phyloP scores from a whole-genome alignment of 23 tunicate species.

The Clavelina lepadiformis region DNA sequence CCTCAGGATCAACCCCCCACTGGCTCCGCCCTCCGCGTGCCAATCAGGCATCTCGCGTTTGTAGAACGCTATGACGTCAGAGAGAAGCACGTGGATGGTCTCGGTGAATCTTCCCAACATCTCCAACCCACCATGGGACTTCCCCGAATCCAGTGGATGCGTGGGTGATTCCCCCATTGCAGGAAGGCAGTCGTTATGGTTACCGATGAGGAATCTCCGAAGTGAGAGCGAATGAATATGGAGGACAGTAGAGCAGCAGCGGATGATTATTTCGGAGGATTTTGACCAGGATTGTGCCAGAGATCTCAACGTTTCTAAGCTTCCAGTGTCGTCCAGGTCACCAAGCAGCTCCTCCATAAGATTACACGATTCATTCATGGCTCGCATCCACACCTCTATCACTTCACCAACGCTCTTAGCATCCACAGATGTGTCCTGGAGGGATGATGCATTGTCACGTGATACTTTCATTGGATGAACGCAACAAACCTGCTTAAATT shows the following conservation, averaged over 20 bases:
- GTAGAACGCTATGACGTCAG: constrained; percentile 12
- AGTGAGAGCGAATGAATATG: neutral
- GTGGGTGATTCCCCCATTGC: neutral
- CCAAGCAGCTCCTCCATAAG: neutral
- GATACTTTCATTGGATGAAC: too few relatives aligned
- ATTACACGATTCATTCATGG: constrained; percentile 13
- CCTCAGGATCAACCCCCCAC: neutral
- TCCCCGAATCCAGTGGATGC: neutral
- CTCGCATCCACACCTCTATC: neutral
- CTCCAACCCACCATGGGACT: constrained; percentile 1
- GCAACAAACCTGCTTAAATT: too few relatives aligned
- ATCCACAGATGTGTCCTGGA: too few relatives aligned
- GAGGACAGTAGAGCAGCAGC: constrained; percentile 1
- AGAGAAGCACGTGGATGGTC: constrained; percentile 11
- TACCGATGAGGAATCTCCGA: constrained; percentile 3
- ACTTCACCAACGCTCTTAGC: too few relatives aligned
- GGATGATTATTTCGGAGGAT: constrained; percentile 1
- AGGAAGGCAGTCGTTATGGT: neutral
- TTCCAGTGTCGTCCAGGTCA: neutral
- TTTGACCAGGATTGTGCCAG: constrained; percentile 12
- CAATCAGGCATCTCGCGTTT: constrained; percentile 6
- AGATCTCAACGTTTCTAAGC: neutral
- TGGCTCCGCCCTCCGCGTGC: neutral
- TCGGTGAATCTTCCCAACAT: neutral
- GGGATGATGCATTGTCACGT: too few relatives aligned